Evolutionary conservation across 2,797 vertebrate species (phyloP).

Genomic region (Okamejei kenojei): DNA sequence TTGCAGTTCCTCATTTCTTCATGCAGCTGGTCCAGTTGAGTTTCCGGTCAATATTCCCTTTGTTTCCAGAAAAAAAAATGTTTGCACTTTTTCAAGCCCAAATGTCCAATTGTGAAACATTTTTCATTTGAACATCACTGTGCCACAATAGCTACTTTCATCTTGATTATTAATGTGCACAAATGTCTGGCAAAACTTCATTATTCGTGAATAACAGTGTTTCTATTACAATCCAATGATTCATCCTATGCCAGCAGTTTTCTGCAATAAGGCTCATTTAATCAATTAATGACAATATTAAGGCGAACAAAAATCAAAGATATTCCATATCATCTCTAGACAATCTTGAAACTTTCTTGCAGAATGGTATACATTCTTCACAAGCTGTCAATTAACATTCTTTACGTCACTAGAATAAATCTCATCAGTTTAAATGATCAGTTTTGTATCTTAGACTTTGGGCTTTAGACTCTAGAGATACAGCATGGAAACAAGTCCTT

Average conservation of each 20-base stretch:
- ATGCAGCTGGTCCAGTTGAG: too few relatives aligned
- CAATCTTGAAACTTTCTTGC: not conserved
- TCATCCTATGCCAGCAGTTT: constrained; percentile 9
- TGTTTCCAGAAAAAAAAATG: too few relatives aligned
- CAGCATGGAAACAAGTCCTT: too few relatives aligned
- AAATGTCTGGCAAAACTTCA: constrained; percentile 23
- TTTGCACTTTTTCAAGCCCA: not conserved
- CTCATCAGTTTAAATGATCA: not conserved
- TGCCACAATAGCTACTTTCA: not conserved
- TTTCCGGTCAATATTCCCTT: too few relatives aligned
- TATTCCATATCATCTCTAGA: not conserved
- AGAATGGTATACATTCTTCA: not conserved
- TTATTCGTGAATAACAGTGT: not conserved
- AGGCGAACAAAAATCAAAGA: constrained; percentile 9
- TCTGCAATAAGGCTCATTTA: not conserved
- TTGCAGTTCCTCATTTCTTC: too few relatives aligned
- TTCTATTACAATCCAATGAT: constrained; percentile 12
- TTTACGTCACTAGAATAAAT: not conserved
- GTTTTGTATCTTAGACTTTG: too few relatives aligned
- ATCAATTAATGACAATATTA: constrained; percentile 10
- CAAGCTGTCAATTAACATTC: not conserved
- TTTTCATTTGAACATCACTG: not conserved
- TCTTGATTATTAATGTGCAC: not conserved
- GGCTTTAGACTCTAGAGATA: too few relatives aligned
- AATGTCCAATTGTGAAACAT: not conserved